These are phyloP conservation scores for Lepus townsendii DNA, from an alignment of 2,797 vertebrate species.

Conservation along the genomic window DNA sequence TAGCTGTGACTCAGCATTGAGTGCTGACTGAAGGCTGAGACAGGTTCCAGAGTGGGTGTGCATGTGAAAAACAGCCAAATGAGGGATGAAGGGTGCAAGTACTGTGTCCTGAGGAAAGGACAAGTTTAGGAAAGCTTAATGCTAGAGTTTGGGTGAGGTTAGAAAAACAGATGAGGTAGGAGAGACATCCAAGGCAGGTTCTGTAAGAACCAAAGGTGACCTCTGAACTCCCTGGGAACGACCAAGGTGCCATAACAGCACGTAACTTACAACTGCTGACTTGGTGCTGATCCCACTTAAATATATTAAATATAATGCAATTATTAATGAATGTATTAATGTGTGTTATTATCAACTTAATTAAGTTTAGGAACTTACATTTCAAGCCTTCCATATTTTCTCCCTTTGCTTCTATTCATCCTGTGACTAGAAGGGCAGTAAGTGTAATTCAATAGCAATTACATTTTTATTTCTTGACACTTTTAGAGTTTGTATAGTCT, in stretches of 20 bases:
- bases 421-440: background rate
- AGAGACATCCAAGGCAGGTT: background rate
- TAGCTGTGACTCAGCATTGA: background rate
- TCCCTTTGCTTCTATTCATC: background rate
- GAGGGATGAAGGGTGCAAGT: background rate
- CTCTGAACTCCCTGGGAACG: background rate
- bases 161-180: background rate
- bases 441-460: background rate
- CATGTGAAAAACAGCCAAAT: background rate
- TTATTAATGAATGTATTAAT: no score
- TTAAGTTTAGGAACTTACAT: slow-evolving; percentile 28
- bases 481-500: background rate
- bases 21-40: background rate
- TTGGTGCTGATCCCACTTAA: slow-evolving; percentile 16
- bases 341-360: no score
- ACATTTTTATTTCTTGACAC: background rate
- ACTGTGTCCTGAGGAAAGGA: background rate
- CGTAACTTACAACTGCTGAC: background rate
- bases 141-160: slow-evolving; percentile 9
- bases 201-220: background rate
- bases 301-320: no score
- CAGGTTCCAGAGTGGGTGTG: background rate
- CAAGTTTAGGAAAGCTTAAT: background rate
- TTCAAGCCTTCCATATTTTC: slow-evolving; percentile 11
- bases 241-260: accelerated